phyloP scores from a whole-genome alignment of 2,113 vertebrate genomes.

The Eretmochelys imbricata region DNA sequence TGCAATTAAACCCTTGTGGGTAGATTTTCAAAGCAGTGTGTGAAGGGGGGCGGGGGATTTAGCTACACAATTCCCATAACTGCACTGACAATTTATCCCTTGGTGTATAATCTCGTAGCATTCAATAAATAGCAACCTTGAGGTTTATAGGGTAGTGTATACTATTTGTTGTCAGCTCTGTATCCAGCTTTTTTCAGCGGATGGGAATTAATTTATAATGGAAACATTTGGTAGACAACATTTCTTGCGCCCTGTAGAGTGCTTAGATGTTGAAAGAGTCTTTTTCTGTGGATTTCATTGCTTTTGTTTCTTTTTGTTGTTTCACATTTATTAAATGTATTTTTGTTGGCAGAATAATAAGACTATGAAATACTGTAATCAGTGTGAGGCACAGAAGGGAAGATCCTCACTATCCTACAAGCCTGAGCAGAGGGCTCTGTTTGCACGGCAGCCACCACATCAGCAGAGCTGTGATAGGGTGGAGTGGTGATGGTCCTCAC shows the following conservation, averaged over 20 bases:
- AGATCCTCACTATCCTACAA: background rate
- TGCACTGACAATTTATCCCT: constrained; percentile 38
- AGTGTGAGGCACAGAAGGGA: background rate
- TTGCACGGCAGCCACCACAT: background rate
- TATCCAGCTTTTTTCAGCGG: background rate
- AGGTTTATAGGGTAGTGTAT: constrained; percentile 15
- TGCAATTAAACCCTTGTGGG: background rate
- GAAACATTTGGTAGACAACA: constrained; percentile 16
- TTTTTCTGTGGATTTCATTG: constrained; percentile 24
- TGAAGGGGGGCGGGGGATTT: background rate
- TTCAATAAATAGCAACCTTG: constrained; percentile 48
- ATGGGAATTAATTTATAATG: constrained; percentile 55
- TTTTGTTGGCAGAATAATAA: background rate
- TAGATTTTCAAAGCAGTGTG: background rate
- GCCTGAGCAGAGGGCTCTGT: background rate
- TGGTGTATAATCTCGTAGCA: constrained; percentile 40
- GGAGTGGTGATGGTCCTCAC: background rate
- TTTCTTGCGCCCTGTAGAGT: background rate
- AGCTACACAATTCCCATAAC: background rate
- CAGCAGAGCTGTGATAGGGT: background rate
- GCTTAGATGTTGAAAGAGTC: constrained; percentile 15
- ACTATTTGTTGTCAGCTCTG: background rate
- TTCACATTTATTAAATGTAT: background rate
- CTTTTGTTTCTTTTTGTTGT: background rate
- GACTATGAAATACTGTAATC: background rate